Evolutionary conservation across 2,888 invertebrate genomes (phyloP), one percentile per base, ranked within the genome.

Genomic region (Drosophila seclusa): DNA sequence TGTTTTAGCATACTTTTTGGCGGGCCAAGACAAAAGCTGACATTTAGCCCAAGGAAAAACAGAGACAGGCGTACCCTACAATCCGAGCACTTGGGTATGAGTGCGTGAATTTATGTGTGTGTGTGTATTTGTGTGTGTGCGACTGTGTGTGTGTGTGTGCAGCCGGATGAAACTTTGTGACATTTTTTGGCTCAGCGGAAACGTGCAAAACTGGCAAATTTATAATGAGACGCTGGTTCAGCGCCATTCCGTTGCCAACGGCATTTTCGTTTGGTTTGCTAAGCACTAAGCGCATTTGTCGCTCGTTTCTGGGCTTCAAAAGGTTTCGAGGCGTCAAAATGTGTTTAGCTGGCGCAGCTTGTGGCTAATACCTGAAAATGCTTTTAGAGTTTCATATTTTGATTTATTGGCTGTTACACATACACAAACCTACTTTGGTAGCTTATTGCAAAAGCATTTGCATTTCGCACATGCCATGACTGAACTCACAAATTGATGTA

Each of bases 151-250:
- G 58, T 50, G 54, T 63, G 48, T 63, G 61, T 66, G 73, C 65
- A 76, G 76, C 67, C 69, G 61, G 69, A 75, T 82, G 82, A 83
- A 88, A 86, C 78, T 82, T 88, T 86, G 83, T 86, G 83, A 87
- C 83, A 88, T 82, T 87, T 87, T 87, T 83, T 82, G 83, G 82
- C 82, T 68, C 80, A 69, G 73, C 81, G 86, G 80, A 87, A 87
- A 87, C 88, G 86, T 88, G 86, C 88, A 88, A 86, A 87, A 86
- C 87, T 88, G 88, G 88, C 86, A 87, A 88, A 88, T 88, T 87
- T 86, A 88, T 87, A 87, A 87, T 87, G 86, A 87, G 88, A 79
- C 87, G 76, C 87, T 83, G 75, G 78, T 76, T 81, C 85, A 76
- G 59, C 55, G 69, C 68, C 70, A 75, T 79, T 75, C 81, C 61